Evolutionary conservation across 2,113 vertebrate species (phyloP).

Genomic region (Mionectes macconnelli): DNA sequence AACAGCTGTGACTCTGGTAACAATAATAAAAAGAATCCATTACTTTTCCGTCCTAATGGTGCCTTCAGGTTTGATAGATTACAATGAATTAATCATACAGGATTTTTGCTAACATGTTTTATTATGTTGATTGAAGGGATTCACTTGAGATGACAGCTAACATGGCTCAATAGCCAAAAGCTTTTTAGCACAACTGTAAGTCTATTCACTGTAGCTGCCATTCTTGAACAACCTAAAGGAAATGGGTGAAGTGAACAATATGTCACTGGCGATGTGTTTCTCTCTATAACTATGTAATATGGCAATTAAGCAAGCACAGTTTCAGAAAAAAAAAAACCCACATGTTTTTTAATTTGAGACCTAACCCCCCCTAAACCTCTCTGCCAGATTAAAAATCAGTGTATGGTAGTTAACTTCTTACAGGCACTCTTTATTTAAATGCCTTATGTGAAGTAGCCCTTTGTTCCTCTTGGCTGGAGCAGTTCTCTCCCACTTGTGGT

Average conservation of each 20-base stretch:
- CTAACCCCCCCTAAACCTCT: background rate
- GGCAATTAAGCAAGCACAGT: background rate
- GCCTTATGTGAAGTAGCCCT: background rate
- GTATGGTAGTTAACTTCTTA: background rate
- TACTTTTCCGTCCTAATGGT: background rate
- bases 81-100: constrained; percentile 48
- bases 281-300: background rate
- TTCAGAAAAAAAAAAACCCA: constrained; percentile 7
- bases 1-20: constrained; percentile 24
- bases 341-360: background rate
- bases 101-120: constrained; percentile 55
- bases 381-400: background rate
- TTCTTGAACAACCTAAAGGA: constrained; percentile 22
- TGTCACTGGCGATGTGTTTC: background rate
- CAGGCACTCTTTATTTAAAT: background rate
- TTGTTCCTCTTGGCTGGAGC: background rate
- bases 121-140: constrained; percentile 31
- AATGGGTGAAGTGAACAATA: background rate
- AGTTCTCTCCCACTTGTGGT: background rate
- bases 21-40: constrained; percentile 45
- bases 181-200: constrained; percentile 10
- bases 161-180: constrained; percentile 29
- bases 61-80: constrained; percentile 56
- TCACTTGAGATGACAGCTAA: constrained; percentile 57
- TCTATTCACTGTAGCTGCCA: constrained; percentile 7